These are phyloP conservation scores for Litocranius walleri DNA, from an alignment of 2,113 vertebrate species.

Conservation along the genomic window DNA sequence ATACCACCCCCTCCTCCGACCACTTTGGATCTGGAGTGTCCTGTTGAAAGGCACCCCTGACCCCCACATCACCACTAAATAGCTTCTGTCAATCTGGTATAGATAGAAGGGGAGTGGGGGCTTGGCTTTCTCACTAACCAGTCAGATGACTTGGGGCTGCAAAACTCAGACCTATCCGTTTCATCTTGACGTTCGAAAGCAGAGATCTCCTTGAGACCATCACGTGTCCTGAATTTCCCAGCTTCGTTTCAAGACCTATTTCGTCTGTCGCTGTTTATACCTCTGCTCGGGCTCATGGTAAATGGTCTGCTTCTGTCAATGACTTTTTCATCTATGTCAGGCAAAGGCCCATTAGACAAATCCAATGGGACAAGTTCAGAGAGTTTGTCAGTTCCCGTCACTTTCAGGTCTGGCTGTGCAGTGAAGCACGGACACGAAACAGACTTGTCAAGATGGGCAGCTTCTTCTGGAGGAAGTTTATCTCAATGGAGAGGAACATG, in stretches of 20 bases:
- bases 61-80: background rate
- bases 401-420: constrained; percentile 46
- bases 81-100: background rate
- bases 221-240: background rate
- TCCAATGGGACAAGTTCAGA: constrained; percentile 69
- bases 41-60: background rate
- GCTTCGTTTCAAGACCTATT: background rate
- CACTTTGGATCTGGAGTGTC: background rate
- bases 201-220: constrained; percentile 21
- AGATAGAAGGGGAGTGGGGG: rapidly evolving
- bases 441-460: constrained; percentile 61
- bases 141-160: background rate
- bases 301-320: constrained; percentile 64
- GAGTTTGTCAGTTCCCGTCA: constrained; percentile 67
- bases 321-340: constrained; percentile 61
- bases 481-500: constrained; percentile 48
- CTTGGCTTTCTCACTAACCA: background rate
- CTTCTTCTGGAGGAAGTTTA: constrained; percentile 42
- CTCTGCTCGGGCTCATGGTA: constrained; percentile 44
- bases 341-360: constrained; percentile 69
- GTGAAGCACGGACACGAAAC: constrained; percentile 44
- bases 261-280: constrained; percentile 22
- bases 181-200: background rate
- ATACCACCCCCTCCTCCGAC: background rate
- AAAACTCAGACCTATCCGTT: background rate